Evolutionary conservation across 30 jellyfish, hydroid and myxozoan genomes (phyloP), one percentile per base, ranked within the genome.

Genomic region (Phacellophora camtschatica): DNA sequence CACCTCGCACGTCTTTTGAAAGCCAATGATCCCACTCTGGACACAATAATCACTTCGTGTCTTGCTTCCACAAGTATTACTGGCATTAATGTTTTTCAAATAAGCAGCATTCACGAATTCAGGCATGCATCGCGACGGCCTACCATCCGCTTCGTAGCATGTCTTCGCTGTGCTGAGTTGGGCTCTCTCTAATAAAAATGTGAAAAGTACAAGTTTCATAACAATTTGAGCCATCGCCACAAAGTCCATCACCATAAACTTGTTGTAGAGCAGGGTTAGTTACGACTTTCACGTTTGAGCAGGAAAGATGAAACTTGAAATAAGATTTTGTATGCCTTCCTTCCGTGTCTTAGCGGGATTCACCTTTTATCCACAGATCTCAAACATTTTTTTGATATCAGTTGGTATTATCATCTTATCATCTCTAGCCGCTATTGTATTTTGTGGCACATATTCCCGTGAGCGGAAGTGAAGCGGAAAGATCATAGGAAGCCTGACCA

Each of bases 51-150:
- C 37, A 5, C 87, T 55, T 19, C 95, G 94, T 42, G 30, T 51
- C 28, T 71, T 53, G 82, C 70, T 5, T 16, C 99, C 99, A 58
- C 99, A 94, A 1, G 99, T 94, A 58, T 87, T 94, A 77, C 83
- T 94, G 2, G 99, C 95, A 4, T 62, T 16, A 19, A 94, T 83
- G 45, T 75, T 84, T 55, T 84, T 87, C 81, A 62, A 46, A 68
- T 57, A 94, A 31, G 99, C 99, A 2, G 96, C 95, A 69, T 94
- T 94, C 39, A 74, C 97, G 59, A 94, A 94, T 66, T 82, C 99
- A 12, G 99, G 99, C 96, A 94, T 94, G 36, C 99, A 94, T 8
- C 99, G 88, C 46, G 95, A 90, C 0, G 94, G 89, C 58, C 78
- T 32, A 0, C 96, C 96, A 77, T 87, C 97, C 53, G 71, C 94